Evolutionary conservation across 2,797 vertebrate species (phyloP).

Genomic region (Moxostoma hubbsi): DNA sequence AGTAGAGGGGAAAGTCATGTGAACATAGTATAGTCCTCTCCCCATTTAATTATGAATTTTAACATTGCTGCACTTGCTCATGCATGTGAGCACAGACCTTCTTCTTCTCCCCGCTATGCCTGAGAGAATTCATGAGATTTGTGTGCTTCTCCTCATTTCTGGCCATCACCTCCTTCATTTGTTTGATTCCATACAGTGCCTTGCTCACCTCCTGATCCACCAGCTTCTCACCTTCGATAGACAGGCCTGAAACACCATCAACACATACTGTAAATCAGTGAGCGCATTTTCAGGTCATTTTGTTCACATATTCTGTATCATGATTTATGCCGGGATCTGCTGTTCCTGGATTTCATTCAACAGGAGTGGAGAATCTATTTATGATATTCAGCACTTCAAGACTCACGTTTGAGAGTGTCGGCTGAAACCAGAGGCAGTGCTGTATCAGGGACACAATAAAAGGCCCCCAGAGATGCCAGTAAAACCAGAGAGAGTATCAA

Average conservation of each 20-base stretch:
- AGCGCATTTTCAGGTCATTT: background rate
- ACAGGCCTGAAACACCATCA: slow-evolving; percentile 76
- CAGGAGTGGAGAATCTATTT: too few species aligned
- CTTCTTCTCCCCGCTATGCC: slow-evolving; percentile 86
- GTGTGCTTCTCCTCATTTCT: slow-evolving; percentile 86
- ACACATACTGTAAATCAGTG: background rate
- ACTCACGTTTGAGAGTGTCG: slow-evolving; percentile 82
- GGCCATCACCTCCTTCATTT: slow-evolving; percentile 91
- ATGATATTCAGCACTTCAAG: too few species aligned
- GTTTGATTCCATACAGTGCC: slow-evolving; percentile 86
- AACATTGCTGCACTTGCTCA: background rate
- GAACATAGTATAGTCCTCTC: too few species aligned
- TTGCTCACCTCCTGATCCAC: slow-evolving; percentile 84
- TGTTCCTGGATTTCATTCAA: background rate
- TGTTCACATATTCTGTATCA: background rate
- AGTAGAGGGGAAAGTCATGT: too few species aligned
- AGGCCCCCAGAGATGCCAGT: slow-evolving; percentile 68
- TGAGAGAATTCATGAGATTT: slow-evolving; percentile 86
- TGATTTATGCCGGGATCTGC: too few species aligned
- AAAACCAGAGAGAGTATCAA: slow-evolving; percentile 70
- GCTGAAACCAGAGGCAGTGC: slow-evolving; percentile 59
- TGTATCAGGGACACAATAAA: slow-evolving; percentile 68
- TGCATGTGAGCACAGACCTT: slow-evolving; percentile 69
- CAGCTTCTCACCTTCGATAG: slow-evolving; percentile 79
- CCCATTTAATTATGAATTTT: too few species aligned